Conservation (phyloP, 1,140 invertebrate genomes). For the Sitobion miscanthi region DNA sequence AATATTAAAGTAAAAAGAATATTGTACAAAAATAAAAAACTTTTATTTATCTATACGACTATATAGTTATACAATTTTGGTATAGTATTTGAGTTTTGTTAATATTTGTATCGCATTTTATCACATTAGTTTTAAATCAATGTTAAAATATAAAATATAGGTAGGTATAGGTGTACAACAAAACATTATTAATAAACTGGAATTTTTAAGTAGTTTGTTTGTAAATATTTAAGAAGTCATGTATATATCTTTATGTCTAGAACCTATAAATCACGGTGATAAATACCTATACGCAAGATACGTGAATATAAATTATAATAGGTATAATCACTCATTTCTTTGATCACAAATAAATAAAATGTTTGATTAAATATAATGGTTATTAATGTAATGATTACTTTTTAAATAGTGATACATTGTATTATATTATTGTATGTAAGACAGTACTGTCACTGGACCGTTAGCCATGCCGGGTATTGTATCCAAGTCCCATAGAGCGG, state of each 20-base stretch:
- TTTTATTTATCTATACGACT: neutral
- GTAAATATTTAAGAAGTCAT: neutral
- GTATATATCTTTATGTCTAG: neutral
- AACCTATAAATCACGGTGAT: neutral
- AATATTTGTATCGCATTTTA: neutral
- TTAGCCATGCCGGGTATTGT: neutral
- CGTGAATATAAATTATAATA: neutral
- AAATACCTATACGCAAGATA: neutral
- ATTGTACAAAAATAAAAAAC: neutral
- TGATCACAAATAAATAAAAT: neutral
- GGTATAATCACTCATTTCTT: neutral
- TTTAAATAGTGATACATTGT: conserved; percentile 4
- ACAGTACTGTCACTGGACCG: neutral
- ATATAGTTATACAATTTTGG: neutral
- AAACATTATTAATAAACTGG: neutral
- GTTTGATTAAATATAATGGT: neutral
- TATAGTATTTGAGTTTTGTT: conserved; percentile 1
- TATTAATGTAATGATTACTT: conserved; percentile 7
- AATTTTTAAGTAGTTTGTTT: neutral
- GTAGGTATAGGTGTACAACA: neutral
- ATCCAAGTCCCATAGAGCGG: neutral
- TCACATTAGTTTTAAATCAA: neutral
- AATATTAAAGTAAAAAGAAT: neutral
- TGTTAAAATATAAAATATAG: neutral
- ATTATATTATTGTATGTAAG: neutral